Base-by-base conservation (phyloP, 37 sponge, comb jelly and placozoan species). In the Haliclona indistincta region DNA sequence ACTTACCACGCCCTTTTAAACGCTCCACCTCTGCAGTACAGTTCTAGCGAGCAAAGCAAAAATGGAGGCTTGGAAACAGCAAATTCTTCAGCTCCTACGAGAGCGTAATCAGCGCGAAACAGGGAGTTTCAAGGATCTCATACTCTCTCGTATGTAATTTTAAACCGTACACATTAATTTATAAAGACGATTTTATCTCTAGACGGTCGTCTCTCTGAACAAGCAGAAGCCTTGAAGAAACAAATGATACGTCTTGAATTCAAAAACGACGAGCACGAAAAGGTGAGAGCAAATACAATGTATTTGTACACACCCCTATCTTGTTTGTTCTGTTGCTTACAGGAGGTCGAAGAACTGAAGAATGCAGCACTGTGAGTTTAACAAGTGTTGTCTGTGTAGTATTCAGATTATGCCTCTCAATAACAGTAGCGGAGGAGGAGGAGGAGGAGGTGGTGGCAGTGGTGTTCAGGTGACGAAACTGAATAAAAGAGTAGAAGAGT, bases 181-280 rank as follows among this genome's bases (percentile, higher is more conserved):
- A 35, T 47, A 71, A 32, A 45, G 38, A n/a, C 63, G 51, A 20
- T 7, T 68, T 13, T 35, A 39, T 35, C 0, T 20, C 23, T 55
- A 86, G 86, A 86, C 55, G 74, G 69, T 26, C 78, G 73, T 23
- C 67, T 86, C 7, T 75, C 63, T 32, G 74, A 73, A 4, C 86
- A 86, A 40, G 67, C 79, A 29, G 80, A 79, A 2, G 52, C 60
- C 0, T 38, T 68, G 53, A 72, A 38, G 63, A 73, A 36, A 39
- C 70, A 79, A 19, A 74, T 68, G 41, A 79, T 60, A 1, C 37
- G 81, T 37, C 54, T 86, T 4, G 81, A 86, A 20, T 78, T 68
- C 68, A 64, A 80, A 19, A 86, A 86, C 56, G 65, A 73, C 44
- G 69, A 86, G 70, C 68, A 79, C 41, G 74, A 79, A 33, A 54